Evolutionary conservation across 2,113 vertebrate species (phyloP).

Genomic region (Epinephelus moara): DNA sequence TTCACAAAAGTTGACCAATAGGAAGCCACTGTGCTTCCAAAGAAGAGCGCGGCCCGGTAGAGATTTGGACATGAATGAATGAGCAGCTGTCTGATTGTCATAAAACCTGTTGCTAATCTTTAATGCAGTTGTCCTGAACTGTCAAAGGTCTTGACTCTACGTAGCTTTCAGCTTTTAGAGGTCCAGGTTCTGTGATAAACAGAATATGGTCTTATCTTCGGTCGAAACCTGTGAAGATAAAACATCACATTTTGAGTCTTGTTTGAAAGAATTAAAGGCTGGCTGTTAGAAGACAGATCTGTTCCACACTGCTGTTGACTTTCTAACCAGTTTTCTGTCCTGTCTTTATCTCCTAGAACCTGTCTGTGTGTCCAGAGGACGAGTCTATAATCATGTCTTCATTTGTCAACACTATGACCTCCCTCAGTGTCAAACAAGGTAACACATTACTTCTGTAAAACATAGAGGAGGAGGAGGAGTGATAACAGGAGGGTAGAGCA

Average conservation of each 20-base stretch:
- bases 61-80: too few species aligned
- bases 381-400: conserved; percentile 99
- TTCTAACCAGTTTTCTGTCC: not conserved
- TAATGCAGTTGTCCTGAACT: too few species aligned
- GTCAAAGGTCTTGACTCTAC: too few species aligned
- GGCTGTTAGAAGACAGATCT: not conserved
- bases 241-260: not conserved
- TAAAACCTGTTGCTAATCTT: too few species aligned
- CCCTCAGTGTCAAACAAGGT: conserved; percentile 99
- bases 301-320: not conserved
- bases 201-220: not conserved
- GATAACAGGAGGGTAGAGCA: not conserved
- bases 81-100: too few species aligned
- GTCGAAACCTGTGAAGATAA: not conserved
- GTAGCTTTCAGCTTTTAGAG: too few species aligned
- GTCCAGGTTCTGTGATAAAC: too few species aligned
- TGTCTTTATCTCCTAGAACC: conserved; percentile 86
- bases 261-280: not conserved
- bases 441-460: not conserved
- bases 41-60: too few species aligned
- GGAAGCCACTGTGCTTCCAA: too few species aligned
- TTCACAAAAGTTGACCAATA: too few species aligned
- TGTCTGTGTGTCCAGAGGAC: conserved; percentile 98
- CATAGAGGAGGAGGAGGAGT: not conserved
- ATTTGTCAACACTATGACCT: conserved; percentile 99